A percentile compares a stretch with the other conserved stretches of the same genome.
Conservation (phyloP, 2,113 vertebrate genomes). For the Lipophrys pholis region DNA sequence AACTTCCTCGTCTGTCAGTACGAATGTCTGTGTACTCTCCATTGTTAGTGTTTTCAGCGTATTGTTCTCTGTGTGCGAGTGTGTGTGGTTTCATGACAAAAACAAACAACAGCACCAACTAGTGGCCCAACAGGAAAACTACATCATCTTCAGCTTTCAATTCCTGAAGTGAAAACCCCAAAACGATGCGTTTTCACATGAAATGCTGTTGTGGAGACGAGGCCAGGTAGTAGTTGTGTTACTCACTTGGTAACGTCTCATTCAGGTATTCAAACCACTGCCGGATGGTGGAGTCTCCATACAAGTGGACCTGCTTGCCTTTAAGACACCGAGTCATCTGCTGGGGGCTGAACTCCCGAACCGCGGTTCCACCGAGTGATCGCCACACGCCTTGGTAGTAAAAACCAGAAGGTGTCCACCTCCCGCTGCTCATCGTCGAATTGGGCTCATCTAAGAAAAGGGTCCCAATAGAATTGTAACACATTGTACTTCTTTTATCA, state of each 20-base stretch:
- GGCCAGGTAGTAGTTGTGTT: background rate
- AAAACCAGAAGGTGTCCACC: slow-evolving; percentile 85
- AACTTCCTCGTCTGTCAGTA: too few species aligned
- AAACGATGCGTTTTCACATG: too few species aligned
- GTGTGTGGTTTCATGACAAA: too few species aligned
- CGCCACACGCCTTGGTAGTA: slow-evolving; percentile 88
- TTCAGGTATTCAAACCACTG: slow-evolving; percentile 94
- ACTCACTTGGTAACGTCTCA: slow-evolving; percentile 85
- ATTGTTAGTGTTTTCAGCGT: too few species aligned
- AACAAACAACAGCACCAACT: too few species aligned
- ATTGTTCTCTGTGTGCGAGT: too few species aligned
- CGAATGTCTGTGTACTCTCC: too few species aligned
- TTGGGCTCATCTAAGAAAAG: slow-evolving; percentile 33
- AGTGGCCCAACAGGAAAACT: too few species aligned
- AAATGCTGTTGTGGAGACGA: too few species aligned
- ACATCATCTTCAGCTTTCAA: too few species aligned
- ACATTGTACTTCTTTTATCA: too few species aligned
- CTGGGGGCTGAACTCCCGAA: slow-evolving; percentile 85
- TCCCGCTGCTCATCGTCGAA: background rate
- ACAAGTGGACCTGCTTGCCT: slow-evolving; percentile 89
- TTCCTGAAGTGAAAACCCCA: too few species aligned
- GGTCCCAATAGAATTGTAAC: background rate
- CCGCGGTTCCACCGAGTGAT: slow-evolving; percentile 71
- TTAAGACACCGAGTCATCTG: slow-evolving; percentile 87
- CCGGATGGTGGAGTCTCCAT: slow-evolving; percentile 93